phyloP scores from a whole-genome alignment of 1,140 invertebrate genomes.

The Aphis gossypii region DNA sequence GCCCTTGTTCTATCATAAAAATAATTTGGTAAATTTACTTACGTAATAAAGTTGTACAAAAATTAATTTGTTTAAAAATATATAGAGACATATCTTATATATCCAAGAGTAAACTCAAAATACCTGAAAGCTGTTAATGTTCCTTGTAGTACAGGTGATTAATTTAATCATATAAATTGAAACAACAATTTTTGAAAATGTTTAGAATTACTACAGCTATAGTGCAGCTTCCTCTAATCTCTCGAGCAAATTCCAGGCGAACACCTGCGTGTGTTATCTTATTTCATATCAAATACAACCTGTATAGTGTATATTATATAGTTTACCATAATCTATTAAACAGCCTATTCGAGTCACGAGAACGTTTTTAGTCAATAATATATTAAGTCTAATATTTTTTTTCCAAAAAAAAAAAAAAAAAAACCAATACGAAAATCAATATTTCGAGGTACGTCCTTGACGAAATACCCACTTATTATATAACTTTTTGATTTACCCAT shows the following conservation, averaged over 20 bases:
- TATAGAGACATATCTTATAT: no score
- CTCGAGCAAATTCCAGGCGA: neutral
- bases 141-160: neutral
- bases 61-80: no score
- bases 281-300: neutral
- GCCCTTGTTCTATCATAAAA: no score
- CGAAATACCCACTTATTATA: no score
- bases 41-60: no score
- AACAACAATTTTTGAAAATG: neutral
- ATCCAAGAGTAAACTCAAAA: no score
- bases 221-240: neutral
- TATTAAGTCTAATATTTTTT: neutral
- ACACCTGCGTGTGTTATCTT: neutral
- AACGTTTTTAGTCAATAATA: neutral
- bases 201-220: neutral
- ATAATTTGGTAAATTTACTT: no score
- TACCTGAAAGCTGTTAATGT: neutral
- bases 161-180: neutral
- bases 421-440: neutral
- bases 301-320: neutral
- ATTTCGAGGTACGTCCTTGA: neutral
- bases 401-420: no score
- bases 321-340: neutral
- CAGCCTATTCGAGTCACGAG: neutral
- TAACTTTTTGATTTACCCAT: no score